Evolutionary conservation across 1,140 invertebrate species (phyloP).

Genomic region (Trichonephila inaurata): DNA sequence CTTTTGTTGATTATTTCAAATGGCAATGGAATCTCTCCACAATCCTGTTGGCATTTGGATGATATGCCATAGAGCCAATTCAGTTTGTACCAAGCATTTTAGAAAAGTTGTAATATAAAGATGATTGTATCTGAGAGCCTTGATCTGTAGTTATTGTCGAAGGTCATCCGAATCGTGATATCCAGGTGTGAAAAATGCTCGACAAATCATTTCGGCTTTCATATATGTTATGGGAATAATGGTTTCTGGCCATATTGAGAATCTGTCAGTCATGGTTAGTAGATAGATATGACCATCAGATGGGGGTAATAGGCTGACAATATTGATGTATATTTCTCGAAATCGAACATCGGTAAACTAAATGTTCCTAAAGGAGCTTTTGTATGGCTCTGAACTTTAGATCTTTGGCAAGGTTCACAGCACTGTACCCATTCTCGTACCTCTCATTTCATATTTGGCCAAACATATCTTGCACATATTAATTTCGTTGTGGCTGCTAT

Average conservation of each 20-base stretch:
- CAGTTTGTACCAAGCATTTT: slow-evolving; percentile 31
- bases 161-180: slow-evolving; percentile 79
- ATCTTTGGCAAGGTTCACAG: slow-evolving; percentile 76
- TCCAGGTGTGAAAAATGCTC: slow-evolving; percentile 79
- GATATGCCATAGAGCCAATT: too few species aligned
- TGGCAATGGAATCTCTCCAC: slow-evolving; percentile 80
- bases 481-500: slow-evolving; percentile 78
- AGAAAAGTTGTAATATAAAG: slow-evolving; percentile 25
- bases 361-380: slow-evolving; percentile 76
- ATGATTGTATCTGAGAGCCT: slow-evolving; percentile 80
- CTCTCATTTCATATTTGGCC: slow-evolving; percentile 80
- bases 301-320: slow-evolving; percentile 80
- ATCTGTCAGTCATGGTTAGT: slow-evolving; percentile 81
- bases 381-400: slow-evolving; percentile 22
- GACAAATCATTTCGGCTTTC: slow-evolving; percentile 78
- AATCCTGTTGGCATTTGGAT: too few species aligned
- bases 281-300: slow-evolving; percentile 72
- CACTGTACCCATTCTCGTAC: slow-evolving; percentile 62
- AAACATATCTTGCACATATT: slow-evolving; percentile 80
- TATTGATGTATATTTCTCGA: not conserved
- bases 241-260: slow-evolving; percentile 81
- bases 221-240: slow-evolving; percentile 78
- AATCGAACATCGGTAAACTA: too few species aligned
- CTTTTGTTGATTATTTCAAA: slow-evolving; percentile 79
- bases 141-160: slow-evolving; percentile 79